Base-by-base conservation (phyloP, 2,113 vertebrate genomes). In the Amazona guildingii region DNA sequence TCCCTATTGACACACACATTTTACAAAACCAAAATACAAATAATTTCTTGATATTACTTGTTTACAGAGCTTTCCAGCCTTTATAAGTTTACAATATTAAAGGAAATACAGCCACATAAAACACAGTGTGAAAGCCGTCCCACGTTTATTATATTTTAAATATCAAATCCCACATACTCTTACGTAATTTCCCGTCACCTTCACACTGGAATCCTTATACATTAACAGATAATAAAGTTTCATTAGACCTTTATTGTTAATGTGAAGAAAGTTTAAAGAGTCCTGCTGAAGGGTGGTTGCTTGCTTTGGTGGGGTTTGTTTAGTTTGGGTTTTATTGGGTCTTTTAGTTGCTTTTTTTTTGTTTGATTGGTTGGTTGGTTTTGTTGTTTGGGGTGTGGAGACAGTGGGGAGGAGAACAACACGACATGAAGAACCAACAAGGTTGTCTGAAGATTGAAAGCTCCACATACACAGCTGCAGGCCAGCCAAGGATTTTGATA, bases 101-200 rank as follows among this genome's bases (percentile, higher is more conserved):
- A 90, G 17, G 35, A 93, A 88, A 93, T 61, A 89, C 25, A 88
- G 44, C 5, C 75, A 92, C 64, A 61, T 81, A 51, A 55, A 66
- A 88, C 72, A 55, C 14, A 90, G 69, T 55, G 68, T 70, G 62
- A 84, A 86, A 73, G 62, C 21, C 54, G 17, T 86, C 18, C 62
- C 3, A 10, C 9, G 43, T 97, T 95, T 96, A 91, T 96, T 87
- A 74, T 49, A 54, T 10, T 5, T 82, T 92, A 90, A 90, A 94
- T 84, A 86, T 76, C 19, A 91, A 78, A 88, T 43, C 55, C 72
- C 68, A 69, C 54, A 46, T 29, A 57, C 19, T 17, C 13, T 70
- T 75, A 63, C 0, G 7, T 11, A 43, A 92, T 48, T 94, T 86
- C 69, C 77, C 6, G 0, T 74, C 76, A 81, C 41, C 37, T 84